These are phyloP conservation scores for Upupa epops DNA, from an alignment of 2,113 vertebrate genomes.

Conservation along the genomic window DNA sequence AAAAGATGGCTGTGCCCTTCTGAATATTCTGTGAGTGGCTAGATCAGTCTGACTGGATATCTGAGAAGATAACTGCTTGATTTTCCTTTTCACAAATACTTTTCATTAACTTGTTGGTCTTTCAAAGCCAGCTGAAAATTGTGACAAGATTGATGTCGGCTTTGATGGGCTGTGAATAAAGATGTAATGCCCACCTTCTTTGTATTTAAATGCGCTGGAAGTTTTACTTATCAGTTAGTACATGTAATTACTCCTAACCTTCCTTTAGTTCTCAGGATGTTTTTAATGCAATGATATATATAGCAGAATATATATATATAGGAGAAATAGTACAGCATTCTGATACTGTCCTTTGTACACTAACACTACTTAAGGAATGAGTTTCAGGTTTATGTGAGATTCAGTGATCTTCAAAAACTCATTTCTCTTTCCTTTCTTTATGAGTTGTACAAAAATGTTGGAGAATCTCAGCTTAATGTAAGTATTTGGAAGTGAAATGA, in stretches of 20 bases:
- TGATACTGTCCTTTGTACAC: background rate
- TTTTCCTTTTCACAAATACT: background rate
- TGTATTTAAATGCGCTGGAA: background rate
- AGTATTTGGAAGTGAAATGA: background rate
- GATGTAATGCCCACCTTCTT: background rate
- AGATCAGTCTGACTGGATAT: background rate
- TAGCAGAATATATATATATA: background rate
- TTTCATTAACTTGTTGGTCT: background rate
- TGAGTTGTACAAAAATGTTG: background rate
- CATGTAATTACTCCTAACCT: background rate
- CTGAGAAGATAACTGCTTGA: background rate
- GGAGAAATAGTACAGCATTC: background rate
- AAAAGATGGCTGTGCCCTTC: background rate
- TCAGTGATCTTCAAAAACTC: background rate
- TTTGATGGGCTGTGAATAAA: background rate
- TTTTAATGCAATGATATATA: background rate
- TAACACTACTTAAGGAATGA: background rate
- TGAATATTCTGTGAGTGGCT: background rate
- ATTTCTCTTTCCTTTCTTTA: background rate
- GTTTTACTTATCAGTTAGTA: background rate
- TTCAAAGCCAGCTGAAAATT: background rate
- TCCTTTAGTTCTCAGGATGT: background rate
- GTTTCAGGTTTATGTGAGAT: conserved; percentile 12
- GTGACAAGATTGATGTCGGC: background rate
- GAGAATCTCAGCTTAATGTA: background rate